Evolutionary conservation across 2,888 invertebrate genomes (phyloP).

Genomic region (Epiblema foenella): DNA sequence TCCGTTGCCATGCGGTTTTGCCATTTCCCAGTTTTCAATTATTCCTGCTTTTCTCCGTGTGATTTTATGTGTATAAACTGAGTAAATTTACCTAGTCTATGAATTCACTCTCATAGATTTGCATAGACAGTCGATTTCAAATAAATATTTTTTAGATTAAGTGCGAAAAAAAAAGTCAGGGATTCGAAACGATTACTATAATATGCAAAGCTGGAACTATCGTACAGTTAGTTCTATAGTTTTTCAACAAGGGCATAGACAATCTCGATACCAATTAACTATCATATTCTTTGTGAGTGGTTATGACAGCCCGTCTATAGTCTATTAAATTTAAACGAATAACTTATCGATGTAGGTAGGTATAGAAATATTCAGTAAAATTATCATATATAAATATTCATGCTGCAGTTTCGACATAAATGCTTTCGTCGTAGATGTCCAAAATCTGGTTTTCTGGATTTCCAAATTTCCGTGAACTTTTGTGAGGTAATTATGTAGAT

Average conservation of each 20-base stretch:
- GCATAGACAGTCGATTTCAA: not conserved
- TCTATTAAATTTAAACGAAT: no score
- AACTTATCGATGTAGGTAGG: no score
- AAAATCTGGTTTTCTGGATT: no score
- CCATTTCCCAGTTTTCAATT: constrained; percentile 33
- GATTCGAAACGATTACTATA: not conserved
- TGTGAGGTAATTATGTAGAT: no score
- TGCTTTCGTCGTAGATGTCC: no score
- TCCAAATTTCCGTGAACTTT: no score
- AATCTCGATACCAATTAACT: not conserved
- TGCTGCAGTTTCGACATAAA: no score
- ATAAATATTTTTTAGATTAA: not conserved
- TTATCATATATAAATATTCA: no score
- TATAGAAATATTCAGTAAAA: no score
- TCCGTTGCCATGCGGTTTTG: constrained; percentile 21
- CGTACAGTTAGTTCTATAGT: not conserved
- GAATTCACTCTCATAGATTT: not conserved
- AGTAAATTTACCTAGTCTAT: not conserved
- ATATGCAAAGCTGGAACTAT: not conserved
- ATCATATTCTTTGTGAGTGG: no score
- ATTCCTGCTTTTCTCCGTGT: constrained; percentile 23
- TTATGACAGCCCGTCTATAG: no score
- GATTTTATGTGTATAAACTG: constrained; percentile 3
- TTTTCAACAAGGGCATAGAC: not conserved
- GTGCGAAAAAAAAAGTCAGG: not conserved